Conservation (phyloP, 2,888 invertebrate species). For the Tetanocera ferruginea region DNA sequence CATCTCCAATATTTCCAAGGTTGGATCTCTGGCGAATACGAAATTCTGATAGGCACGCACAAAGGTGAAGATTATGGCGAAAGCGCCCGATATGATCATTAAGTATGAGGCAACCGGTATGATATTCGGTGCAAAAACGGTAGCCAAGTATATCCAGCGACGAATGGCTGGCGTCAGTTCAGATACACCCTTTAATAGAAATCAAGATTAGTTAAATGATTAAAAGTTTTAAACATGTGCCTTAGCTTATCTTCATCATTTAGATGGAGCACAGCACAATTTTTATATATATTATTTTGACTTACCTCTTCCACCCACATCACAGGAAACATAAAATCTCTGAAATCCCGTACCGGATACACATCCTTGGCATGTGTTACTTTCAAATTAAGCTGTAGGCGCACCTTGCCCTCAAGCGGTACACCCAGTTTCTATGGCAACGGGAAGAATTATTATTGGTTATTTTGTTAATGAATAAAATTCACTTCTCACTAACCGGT, state of each 20-base stretch:
- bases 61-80: constrained; percentile 77
- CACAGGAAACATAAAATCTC: constrained; percentile 85
- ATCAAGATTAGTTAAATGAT: not conserved
- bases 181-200: constrained; percentile 76
- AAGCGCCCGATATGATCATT: constrained; percentile 78
- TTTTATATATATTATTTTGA: too few relatives aligned
- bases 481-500: constrained; percentile 73
- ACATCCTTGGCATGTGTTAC: constrained; percentile 82
- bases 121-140: constrained; percentile 81
- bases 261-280: too few relatives aligned
- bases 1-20: constrained; percentile 82
- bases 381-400: constrained; percentile 85
- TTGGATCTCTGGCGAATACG: constrained; percentile 76
- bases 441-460: not conserved
- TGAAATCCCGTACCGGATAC: constrained; percentile 80
- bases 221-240: too few relatives aligned
- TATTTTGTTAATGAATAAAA: too few relatives aligned
- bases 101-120: constrained; percentile 81
- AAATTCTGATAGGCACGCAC: constrained; percentile 82
- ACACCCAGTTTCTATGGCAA: constrained; percentile 83
- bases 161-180: constrained; percentile 84
- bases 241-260: too few relatives aligned
- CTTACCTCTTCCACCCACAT: constrained; percentile 90
- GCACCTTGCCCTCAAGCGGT: constrained; percentile 84
- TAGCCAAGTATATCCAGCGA: constrained; percentile 85